Evolutionary conservation across 2,888 invertebrate species (phyloP), one percentile per base, ranked within the genome.

Genomic region (Papilio protenor): DNA sequence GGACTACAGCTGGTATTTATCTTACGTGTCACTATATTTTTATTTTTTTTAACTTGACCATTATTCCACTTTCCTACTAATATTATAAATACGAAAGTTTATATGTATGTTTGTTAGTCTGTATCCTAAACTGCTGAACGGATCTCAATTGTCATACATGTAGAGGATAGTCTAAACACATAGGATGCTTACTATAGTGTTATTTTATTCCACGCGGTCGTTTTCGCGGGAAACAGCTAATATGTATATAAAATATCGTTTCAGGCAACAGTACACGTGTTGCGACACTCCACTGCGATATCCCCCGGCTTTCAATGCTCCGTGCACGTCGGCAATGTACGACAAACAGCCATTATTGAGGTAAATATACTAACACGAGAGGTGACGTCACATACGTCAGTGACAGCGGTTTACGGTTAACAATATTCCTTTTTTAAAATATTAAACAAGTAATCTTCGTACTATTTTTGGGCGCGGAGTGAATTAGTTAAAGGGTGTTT

Each of bases 301-400:
- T 96, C 96, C 81, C 96, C 96, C 6, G 98, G 98, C 47, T 98
- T 98, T 89, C 98, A 98, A 91, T 98, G 98, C 27, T 99, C 99
- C 0, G 97, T 99, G 0, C 99, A 99, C 90, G 98, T 99, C 75
- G 99, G 99, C 0, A 99, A 98, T 85, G 98, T 99, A 11, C 95
- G 99, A 0, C 99, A 99, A 92, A 99, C 99, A 0, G 99, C 98
- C n/a, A 96, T 97, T 12, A 97, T 99, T 72, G 96, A 97, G 84
- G 98, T 94, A 75, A 81, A 52, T 59, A 10, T 23, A 12, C 47
- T 47, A 47, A 5, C 14, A 47, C 47, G 10, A 45, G 4, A 45
- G 10, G 27, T 27, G 57, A 57, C 57, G 57, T 57, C 57, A 57
- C 11, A 21, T 57, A 21, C 57, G 57, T 59, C 59, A 59, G 21